Conservation (phyloP, 2,797 vertebrate genomes). For the Typhlichthys eigenmanni region DNA sequence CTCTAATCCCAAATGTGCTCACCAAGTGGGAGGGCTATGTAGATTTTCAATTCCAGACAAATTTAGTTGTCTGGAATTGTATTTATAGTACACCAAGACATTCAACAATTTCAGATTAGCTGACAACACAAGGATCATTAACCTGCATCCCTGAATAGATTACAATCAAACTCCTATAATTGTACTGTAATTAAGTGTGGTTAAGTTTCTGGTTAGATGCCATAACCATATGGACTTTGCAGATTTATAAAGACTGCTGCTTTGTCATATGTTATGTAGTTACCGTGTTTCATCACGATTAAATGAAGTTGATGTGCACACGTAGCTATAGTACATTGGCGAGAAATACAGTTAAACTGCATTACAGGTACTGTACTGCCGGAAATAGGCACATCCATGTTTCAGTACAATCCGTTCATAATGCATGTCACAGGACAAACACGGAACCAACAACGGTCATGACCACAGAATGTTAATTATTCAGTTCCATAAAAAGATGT, state of each 20-base stretch:
- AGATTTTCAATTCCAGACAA: too few species aligned
- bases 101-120: too few species aligned
- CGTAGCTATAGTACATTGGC: constrained; percentile 12
- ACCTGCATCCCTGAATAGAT: too few species aligned
- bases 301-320: constrained; percentile 14
- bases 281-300: constrained; percentile 22
- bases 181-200: too few species aligned
- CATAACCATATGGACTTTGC: too few species aligned
- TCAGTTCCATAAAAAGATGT: constrained; percentile 13
- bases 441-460: constrained; percentile 31
- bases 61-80: too few species aligned
- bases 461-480: constrained; percentile 41
- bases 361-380: constrained; percentile 14
- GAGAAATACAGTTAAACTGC: constrained; percentile 13
- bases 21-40: too few species aligned
- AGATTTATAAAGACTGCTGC: constrained; percentile 2
- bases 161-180: too few species aligned
- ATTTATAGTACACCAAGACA: too few species aligned
- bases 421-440: constrained; percentile 42
- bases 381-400: constrained; percentile 37
- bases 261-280: constrained; percentile 21
- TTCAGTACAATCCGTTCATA: constrained; percentile 60
- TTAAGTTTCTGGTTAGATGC: too few species aligned
- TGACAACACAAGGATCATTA: too few species aligned
- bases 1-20: too few species aligned